A percentile compares a stretch with the other conserved stretches of the same genome.
These are phyloP conservation scores for Ophonus ardosiacus DNA, from an alignment of 2,888 invertebrate genomes.

Conservation along the genomic window DNA sequence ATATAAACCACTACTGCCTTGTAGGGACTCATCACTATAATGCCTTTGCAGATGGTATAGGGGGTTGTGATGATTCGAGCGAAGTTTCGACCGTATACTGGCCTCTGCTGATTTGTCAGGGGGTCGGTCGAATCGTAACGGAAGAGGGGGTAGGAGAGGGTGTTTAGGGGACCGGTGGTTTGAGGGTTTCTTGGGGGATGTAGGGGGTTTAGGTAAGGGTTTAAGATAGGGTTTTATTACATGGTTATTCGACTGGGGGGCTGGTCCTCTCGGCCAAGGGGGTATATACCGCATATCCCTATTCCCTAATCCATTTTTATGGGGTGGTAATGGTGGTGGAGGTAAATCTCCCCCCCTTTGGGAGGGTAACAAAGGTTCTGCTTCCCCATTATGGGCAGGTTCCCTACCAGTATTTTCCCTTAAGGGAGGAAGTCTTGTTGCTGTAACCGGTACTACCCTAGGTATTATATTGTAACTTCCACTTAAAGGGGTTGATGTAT, in stretches of 20 bases:
- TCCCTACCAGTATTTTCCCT: slow-evolving; percentile 76
- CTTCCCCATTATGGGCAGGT: slow-evolving; percentile 76
- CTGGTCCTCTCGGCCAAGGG: slow-evolving; percentile 81
- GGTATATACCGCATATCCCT: slow-evolving; percentile 77
- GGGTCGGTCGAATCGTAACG: slow-evolving; percentile 68
- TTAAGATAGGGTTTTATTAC: slow-evolving; percentile 77
- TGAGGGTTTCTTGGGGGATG: slow-evolving; percentile 72
- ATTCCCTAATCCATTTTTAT: slow-evolving; percentile 72
- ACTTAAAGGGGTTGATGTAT: not conserved
- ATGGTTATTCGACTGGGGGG: slow-evolving; percentile 68
- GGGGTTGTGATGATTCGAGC: slow-evolving; percentile 70
- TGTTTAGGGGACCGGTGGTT: slow-evolving; percentile 72
- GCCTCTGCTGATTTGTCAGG: slow-evolving; percentile 71
- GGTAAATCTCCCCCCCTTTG: slow-evolving; percentile 73
- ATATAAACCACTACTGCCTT: slow-evolving; percentile 75
- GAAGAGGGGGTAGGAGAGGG: slow-evolving; percentile 67
- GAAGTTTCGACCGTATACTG: slow-evolving; percentile 70
- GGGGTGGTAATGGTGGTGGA: slow-evolving; percentile 81
- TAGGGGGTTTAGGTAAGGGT: slow-evolving; percentile 79
- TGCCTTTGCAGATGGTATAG: slow-evolving; percentile 80
- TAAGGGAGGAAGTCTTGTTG: slow-evolving; percentile 78
- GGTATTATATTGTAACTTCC: slow-evolving; percentile 18
- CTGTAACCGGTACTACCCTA: slow-evolving; percentile 69
- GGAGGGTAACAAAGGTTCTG: slow-evolving; percentile 79
- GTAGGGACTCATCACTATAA: slow-evolving; percentile 83